phyloP scores from a whole-genome alignment of 2,888 invertebrate genomes.

The Tricholauxania praeusta region DNA sequence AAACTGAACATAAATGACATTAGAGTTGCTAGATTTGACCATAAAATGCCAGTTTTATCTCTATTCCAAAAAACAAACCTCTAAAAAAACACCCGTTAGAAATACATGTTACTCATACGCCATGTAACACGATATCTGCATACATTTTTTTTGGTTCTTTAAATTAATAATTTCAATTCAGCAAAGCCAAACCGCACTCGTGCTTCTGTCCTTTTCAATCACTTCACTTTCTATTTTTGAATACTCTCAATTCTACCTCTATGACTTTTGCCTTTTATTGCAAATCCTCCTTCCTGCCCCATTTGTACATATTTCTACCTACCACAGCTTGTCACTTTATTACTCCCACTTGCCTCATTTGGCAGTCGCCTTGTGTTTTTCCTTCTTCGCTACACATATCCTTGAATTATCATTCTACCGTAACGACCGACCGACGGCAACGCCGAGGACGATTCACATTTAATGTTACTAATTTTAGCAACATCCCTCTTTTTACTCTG shows the following conservation, averaged over 20 bases:
- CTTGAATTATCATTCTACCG: slow-evolving; percentile 1
- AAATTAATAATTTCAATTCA: too few relatives aligned
- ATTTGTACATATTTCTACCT: neutral
- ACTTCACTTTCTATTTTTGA: too few relatives aligned
- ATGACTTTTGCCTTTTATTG: neutral
- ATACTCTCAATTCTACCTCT: neutral
- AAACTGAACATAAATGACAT: too few relatives aligned
- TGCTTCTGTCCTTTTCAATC: too few relatives aligned
- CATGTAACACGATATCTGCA: too few relatives aligned
- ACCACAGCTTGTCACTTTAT: slow-evolving; percentile 24
- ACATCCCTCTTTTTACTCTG: neutral
- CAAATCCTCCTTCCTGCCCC: neutral
- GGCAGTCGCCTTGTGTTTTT: neutral
- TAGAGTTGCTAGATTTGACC: too few relatives aligned
- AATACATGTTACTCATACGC: too few relatives aligned
- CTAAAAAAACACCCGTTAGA: too few relatives aligned
- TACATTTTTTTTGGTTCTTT: too few relatives aligned
- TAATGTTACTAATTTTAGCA: slow-evolving; percentile 22
- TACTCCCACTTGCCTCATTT: slow-evolving; percentile 18
- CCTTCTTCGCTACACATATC: neutral
- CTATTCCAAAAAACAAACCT: too few relatives aligned
- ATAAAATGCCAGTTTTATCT: too few relatives aligned
- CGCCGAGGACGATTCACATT: neutral
- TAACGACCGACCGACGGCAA: neutral
- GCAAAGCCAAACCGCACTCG: too few relatives aligned